Base-by-base conservation (phyloP, 2,888 invertebrate species). In the Tanypteryx hageni region DNA sequence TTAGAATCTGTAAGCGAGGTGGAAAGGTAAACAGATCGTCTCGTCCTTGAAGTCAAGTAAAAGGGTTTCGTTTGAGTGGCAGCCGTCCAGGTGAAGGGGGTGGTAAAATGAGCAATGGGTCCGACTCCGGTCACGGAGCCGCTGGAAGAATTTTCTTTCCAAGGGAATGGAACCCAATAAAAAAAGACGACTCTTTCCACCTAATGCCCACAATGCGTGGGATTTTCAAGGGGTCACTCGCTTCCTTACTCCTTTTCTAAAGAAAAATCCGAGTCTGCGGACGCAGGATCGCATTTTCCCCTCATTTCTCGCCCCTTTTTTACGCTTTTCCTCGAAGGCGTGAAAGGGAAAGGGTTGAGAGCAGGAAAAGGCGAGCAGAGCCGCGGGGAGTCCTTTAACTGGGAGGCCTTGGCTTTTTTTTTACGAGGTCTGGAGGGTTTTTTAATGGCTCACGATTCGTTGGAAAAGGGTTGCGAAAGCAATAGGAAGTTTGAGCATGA, bases 321-420 rank as follows among this genome's bases (percentile, higher is more conserved):
- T 64, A 89, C 89, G 89, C 68, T 56, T 89, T 89, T 89, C 89
- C 89, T 0, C 2, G 31, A 64, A 57, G n/a, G 10, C 83, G 8
- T 83, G 57, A 83, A 89, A 89, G 89, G 61, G 89, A 89, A 89
- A 89, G 89, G 89, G 89, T 89, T 89, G 89, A 56, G 64, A 16
- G 27, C 2, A n/a, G 64, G 64, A 64, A 31, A 59, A 61, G 56
- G 59, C 2, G 58, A 31, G 64, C 27, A 31, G 86, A 61, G 56
- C 64, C 13, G 11, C 14, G 31, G 31, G 64, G 89, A 89, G 44
- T 8, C 44, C 31, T 61, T 64, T 89, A 44, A 9, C 64, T 31
- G 89, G 8, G 57, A n/a, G 84, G 56, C 16, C 14, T 31, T 61
- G 8, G 57, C 31, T 31, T 61, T 64, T 64, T 86, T 85, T 86